Evolutionary conservation across 2,113 vertebrate genomes (phyloP).

Genomic region (Poeciliopsis turrubarensis): DNA sequence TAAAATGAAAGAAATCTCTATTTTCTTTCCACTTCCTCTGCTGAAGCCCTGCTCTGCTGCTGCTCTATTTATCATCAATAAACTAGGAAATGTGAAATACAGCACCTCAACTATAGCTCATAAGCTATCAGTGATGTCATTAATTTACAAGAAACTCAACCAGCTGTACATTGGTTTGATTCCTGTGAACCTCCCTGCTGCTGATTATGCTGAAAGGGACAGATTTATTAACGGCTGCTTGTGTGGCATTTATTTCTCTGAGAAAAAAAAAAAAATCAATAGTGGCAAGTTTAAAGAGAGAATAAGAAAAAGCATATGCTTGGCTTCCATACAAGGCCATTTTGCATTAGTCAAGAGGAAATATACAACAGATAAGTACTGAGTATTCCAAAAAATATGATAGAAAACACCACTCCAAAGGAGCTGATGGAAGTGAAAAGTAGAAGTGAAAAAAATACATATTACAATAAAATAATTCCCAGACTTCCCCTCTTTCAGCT

Average conservation of each 20-base stretch:
- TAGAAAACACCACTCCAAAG: constrained; percentile 53
- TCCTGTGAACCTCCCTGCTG: constrained; percentile 35
- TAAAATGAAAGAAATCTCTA: constrained; percentile 39
- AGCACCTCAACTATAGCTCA: constrained; percentile 53
- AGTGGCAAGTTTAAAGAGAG: constrained; percentile 32
- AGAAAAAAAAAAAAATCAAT: constrained; percentile 49
- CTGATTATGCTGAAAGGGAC: constrained; percentile 43
- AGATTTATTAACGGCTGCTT: constrained; percentile 54
- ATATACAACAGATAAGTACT: constrained; percentile 40
- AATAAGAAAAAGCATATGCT: constrained; percentile 48
- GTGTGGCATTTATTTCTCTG: constrained; percentile 46
- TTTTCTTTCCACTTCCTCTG: constrained; percentile 14
- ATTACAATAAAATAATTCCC: constrained; percentile 66
- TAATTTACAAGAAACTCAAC: constrained; percentile 67
- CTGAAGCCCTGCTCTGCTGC: constrained; percentile 12
- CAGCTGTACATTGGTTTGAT: constrained; percentile 55
- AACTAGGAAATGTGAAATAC: constrained; percentile 65
- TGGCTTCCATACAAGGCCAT: constrained; percentile 50
- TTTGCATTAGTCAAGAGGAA: constrained; percentile 49
- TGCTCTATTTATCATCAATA: constrained; percentile 65
- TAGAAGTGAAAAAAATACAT: constrained; percentile 22
- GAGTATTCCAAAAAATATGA: constrained; percentile 64
- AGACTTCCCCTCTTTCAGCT: constrained; percentile 50
- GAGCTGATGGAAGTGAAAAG: constrained; percentile 47
- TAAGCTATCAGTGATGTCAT: constrained; percentile 60